Base-by-base conservation (phyloP, 2,888 invertebrate genomes). In the Smittia sp. region DNA sequence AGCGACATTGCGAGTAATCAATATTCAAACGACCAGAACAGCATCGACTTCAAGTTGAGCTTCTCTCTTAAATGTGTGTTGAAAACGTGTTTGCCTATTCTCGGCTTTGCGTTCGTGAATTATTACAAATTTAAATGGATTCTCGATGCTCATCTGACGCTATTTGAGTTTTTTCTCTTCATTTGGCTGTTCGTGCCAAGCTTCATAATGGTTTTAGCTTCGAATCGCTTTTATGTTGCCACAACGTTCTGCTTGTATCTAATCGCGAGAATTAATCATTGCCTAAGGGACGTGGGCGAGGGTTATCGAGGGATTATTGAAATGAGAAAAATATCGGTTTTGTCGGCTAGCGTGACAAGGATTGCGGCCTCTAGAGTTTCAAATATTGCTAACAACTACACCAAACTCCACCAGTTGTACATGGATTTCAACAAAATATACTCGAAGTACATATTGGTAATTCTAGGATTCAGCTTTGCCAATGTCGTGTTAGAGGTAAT, bases 401-500 rank as follows among this genome's bases (percentile, higher is more conserved):
- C n/a, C 7, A 18, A 41, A 6, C 15, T 68, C 1, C 24, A 68
- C n/a, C 6, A 68, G 46, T 6, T 68, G 1, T 68, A 46, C 46
- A 20, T 46, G 11, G 13, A 41, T 13, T 68, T 46, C 7, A 20
- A 68, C 25, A 1, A 46, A 2, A 7, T 68, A 1, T 24, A 46
- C 15, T 24, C 22, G 13, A 68, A 46, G 25, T 52, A 1, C 24
- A 39, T 68, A 11, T 2, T 68, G 1, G 15, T 52, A 9, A 68
- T 68, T 7, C 24, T 68, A 6, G 18, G 18, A 41, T 68, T n/a
- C 7, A 41, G 68, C 25, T 41, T 68, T 13, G 9, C 15, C 2
- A 68, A 68, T 15, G 25, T 52, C 7, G 38, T 68, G 22, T 68
- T 41, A 15, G 68, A 68, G 68, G 68, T 68, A 52, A 68, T n/a